phyloP scores from a whole-genome alignment of 2,888 invertebrate genomes.

The Melinaea marsaeus region DNA sequence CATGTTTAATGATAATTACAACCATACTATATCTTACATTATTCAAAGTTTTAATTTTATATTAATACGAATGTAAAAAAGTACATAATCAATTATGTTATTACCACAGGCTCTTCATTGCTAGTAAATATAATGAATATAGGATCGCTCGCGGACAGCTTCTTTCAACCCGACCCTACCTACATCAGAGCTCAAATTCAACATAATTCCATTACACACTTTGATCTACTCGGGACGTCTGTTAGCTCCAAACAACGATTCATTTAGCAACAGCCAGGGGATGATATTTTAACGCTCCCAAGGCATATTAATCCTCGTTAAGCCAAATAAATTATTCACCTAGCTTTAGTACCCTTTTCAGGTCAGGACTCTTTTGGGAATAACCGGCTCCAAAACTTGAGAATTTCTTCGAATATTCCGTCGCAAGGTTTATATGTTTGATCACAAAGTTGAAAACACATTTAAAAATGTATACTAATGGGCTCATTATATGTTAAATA shows the following conservation, averaged over 20 bases:
- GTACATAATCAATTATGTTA: background rate
- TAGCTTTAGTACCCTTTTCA: slow-evolving; percentile 33
- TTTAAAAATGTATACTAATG: slow-evolving; percentile 8
- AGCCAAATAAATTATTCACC: slow-evolving; percentile 66
- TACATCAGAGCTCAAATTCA: slow-evolving; percentile 20
- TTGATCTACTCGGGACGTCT: slow-evolving; percentile 32
- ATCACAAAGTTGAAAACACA: slow-evolving; percentile 1
- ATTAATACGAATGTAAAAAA: background rate
- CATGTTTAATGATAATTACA: no score
- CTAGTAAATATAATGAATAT: background rate
- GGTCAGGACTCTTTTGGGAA: slow-evolving; percentile 19
- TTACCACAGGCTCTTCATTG: background rate
- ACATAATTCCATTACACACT: slow-evolving; percentile 38
- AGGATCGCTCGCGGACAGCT: background rate
- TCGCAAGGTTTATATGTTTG: slow-evolving; percentile 8
- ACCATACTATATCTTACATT: no score
- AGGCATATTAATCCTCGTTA: slow-evolving; percentile 64
- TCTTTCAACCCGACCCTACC: slow-evolving; percentile 9
- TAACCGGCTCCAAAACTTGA: slow-evolving; percentile 12
- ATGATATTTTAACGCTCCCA: slow-evolving; percentile 55
- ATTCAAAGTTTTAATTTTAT: no score
- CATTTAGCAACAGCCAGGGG: slow-evolving; percentile 34
- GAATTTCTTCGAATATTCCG: slow-evolving; percentile 22
- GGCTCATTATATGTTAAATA: background rate
- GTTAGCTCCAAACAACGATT: slow-evolving; percentile 34